Conservation (phyloP, 2,797 vertebrate genomes). For the Neopelma chrysocephalum region DNA sequence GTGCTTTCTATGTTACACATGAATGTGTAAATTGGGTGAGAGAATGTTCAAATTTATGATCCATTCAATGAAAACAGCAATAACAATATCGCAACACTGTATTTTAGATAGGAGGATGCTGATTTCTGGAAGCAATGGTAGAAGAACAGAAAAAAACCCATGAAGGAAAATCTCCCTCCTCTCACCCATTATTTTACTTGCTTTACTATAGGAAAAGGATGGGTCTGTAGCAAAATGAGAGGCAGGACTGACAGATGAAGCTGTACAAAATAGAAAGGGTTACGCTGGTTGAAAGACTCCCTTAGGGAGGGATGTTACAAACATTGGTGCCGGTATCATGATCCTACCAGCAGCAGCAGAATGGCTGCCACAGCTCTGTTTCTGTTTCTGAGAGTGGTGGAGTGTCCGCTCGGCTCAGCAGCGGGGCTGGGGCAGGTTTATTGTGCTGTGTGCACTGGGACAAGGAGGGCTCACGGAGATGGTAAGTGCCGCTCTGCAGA, state of each 20-base stretch:
- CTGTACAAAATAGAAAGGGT: neutral
- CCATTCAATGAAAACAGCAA: neutral
- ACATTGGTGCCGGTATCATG: accelerated
- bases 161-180: neutral
- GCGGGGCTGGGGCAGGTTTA: neutral
- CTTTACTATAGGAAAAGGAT: neutral
- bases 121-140: neutral
- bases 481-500: neutral
- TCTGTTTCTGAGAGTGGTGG: accelerated
- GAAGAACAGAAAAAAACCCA: neutral
- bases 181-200: neutral
- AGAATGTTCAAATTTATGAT: neutral
- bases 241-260: neutral
- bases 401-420: neutral
- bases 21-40: neutral
- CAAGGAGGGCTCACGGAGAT: neutral
- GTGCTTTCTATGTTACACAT: neutral
- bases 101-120: neutral
- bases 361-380: neutral
- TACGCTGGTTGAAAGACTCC: neutral
- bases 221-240: neutral
- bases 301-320: neutral
- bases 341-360: neutral
- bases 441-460: neutral
- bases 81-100: neutral